Conservation (phyloP, 1,140 invertebrate genomes). For the Drosophila kurseongensis region DNA sequence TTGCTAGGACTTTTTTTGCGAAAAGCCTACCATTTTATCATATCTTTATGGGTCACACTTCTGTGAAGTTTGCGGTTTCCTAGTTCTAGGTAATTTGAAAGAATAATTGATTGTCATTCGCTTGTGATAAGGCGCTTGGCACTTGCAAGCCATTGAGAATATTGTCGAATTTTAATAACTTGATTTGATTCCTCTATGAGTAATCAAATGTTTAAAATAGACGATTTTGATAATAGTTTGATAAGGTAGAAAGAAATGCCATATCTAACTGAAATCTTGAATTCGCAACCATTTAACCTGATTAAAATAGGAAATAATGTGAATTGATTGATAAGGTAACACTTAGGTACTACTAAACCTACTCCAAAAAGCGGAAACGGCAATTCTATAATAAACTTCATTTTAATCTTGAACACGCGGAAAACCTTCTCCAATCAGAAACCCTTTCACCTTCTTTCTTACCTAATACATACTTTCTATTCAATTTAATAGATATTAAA, state of each 20-base stretch:
- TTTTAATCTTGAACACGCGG: not conserved
- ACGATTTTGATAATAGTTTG: not conserved
- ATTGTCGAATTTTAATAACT: conserved; percentile 3
- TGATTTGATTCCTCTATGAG: not conserved
- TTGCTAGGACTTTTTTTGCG: not conserved
- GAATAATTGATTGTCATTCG: not conserved
- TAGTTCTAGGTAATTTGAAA: conserved; percentile 1
- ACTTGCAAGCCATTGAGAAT: too few relatives aligned
- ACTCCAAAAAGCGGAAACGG: not conserved
- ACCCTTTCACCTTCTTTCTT: not conserved
- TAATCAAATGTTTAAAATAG: not conserved
- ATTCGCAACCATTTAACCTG: not conserved
- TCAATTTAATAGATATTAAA: conserved; percentile 12
- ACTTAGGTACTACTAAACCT: too few relatives aligned
- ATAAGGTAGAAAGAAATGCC: not conserved
- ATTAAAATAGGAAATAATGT: not conserved
- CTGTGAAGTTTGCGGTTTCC: conserved; percentile 3
- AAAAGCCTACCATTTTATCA: conserved; percentile 3
- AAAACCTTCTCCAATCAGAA: conserved; percentile 9
- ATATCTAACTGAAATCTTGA: not conserved
- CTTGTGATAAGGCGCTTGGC: not conserved
- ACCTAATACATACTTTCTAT: conserved; percentile 7
- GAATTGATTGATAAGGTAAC: not conserved
- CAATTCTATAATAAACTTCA: not conserved
- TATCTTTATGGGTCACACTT: conserved; percentile 9